Conservation (phyloP, 2,113 vertebrate genomes). For the Speoplatyrhinus poulsoni region DNA sequence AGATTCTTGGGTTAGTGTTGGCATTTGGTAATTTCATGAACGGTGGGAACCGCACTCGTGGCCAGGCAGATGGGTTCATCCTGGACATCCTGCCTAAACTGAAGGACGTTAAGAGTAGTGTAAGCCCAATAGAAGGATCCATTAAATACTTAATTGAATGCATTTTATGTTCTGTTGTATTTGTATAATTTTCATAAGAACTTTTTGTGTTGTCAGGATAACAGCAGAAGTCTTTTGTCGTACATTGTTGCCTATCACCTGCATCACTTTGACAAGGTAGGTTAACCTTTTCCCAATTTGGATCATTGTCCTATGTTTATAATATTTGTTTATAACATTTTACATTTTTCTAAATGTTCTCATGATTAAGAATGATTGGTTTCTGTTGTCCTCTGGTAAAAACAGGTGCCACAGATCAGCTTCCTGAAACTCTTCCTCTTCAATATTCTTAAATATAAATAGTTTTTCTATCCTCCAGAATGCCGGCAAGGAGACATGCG, state of each 20-base stretch:
- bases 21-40: conserved; percentile 99
- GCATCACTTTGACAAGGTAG: conserved; percentile 92
- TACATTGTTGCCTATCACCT: conserved; percentile 94
- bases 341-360: not conserved
- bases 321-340: not conserved
- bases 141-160: not conserved
- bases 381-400: not conserved
- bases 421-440: not conserved
- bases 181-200: not conserved
- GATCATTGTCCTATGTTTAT: not conserved
- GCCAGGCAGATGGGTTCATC: conserved; percentile 94
- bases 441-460: not conserved
- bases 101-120: conserved; percentile 98
- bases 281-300: conserved; percentile 9
- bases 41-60: conserved; percentile 92
- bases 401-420: too few species aligned
- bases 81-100: conserved; percentile 96
- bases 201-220: conserved; percentile 80
- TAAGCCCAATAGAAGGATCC: conserved; percentile 73
- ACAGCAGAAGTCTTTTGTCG: conserved; percentile 87
- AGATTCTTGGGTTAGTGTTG: conserved; percentile 87
- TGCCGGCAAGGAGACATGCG: conserved; percentile 88
- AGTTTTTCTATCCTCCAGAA: conserved; percentile 74
- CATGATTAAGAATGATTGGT: not conserved
- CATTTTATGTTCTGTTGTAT: not conserved